phyloP scores from a whole-genome alignment of 2,797 vertebrate genomes.

The Enteromius viviparus region DNA sequence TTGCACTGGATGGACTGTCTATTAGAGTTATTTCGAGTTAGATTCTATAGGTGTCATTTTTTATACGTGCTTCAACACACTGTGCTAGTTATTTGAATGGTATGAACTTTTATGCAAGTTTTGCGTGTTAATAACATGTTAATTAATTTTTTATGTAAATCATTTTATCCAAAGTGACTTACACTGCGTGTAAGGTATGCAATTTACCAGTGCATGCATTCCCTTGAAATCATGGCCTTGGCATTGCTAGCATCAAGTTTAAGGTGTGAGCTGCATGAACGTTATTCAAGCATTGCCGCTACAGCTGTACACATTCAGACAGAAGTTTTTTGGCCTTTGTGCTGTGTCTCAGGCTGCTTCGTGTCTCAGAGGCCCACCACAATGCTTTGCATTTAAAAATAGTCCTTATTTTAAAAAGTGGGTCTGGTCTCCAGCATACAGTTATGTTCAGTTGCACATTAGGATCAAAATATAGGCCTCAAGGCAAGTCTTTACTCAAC shows the following conservation, averaged over 20 bases:
- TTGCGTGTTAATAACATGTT: not conserved
- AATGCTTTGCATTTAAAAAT: not conserved
- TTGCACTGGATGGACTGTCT: too few species aligned
- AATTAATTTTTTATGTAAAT: not conserved
- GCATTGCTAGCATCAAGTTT: conserved; percentile 1
- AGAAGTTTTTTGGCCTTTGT: not conserved
- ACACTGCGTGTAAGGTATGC: not conserved
- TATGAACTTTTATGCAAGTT: not conserved
- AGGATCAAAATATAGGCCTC: not conserved
- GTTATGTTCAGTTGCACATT: not conserved
- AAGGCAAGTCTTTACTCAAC: not conserved
- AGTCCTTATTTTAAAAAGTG: not conserved
- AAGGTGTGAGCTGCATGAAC: not conserved
- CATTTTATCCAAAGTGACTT: not conserved
- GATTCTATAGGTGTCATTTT: not conserved
- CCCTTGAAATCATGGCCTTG: not conserved
- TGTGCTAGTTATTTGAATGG: not conserved
- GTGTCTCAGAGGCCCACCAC: not conserved
- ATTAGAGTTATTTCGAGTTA: not conserved
- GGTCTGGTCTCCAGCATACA: not conserved
- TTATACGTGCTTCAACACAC: not conserved
- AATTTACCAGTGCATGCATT: not conserved
- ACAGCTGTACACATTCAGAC: not conserved
- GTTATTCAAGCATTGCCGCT: not conserved
- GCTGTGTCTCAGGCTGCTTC: not conserved